Base-by-base conservation (phyloP, 2,797 vertebrate genomes). In the Botia kubotai region DNA sequence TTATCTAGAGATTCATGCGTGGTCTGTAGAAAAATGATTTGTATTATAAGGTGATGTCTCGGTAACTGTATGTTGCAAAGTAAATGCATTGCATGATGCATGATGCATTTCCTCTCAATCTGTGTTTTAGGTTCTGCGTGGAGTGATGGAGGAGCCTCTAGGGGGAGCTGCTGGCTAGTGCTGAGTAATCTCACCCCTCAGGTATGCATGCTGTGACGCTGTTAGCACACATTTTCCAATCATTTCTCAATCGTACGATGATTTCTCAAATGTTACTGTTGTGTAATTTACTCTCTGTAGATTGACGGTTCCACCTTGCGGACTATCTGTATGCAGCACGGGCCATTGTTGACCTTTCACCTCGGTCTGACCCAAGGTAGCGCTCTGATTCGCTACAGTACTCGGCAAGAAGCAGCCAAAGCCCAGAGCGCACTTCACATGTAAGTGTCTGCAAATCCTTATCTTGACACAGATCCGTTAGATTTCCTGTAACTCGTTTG, bases 281-380 rank as follows among this genome's bases (percentile, higher is more conserved):
- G 23, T 62, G 1, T 46, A 1, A 2, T 67, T 33, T 14, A 48
- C 17, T 46, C 6, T 55, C 16, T 72, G 39, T 72, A 97, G 96
- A 97, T 97, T 52, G 96, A 97, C 85, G 96, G 96, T 87, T 97
- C 96, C 88, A 97, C 96, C 85, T 91, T 97, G 91, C 94, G 96
- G 88, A 97, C 96, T 84, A 96, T 97, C 91, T 97, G 96, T 93
- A 96, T 97, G 96, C 96, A 97, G 94, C 96, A 97, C 84, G 96
- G 96, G 83, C 96, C 96, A 85, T 93, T 97, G 93, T 93, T 97
- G 93, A 97, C 96, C 94, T 97, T 97, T 95, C 96, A 97, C 92
- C 95, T 97, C 90, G 96, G 96, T 91, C 93, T 97, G 91, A 96
- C 96, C 91, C 96, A 97, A 92, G 96, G 96, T 92, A 97, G 95